A percentile compares a stretch with the other conserved stretches of the same genome.
Evolutionary conservation across 2,888 invertebrate genomes (phyloP).

Genomic region (Xestobium rufovillosum): DNA sequence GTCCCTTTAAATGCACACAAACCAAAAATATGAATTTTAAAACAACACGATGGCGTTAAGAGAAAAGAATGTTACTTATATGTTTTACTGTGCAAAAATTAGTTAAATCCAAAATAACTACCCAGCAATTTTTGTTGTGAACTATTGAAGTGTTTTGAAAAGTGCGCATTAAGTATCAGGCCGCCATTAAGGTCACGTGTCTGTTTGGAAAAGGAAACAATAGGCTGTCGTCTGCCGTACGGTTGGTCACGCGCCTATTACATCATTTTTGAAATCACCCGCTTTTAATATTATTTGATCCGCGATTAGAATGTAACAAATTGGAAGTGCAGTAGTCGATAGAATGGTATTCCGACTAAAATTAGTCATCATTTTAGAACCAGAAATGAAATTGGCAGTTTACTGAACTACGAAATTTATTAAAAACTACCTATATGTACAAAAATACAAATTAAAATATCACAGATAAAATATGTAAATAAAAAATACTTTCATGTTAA

Average conservation of each 20-base stretch:
- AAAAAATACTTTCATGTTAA: neutral
- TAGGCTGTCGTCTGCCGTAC: conserved; percentile 34
- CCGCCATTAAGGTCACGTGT: conserved; percentile 36
- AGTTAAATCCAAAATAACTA: conserved; percentile 21
- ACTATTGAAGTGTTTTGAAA: conserved; percentile 4
- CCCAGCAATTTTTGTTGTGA: conserved; percentile 16
- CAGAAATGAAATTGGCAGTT: conserved; percentile 3
- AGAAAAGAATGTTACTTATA: no score
- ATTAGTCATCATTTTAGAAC: conserved; percentile 12
- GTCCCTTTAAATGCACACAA: no score
- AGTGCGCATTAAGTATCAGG: conserved; percentile 13
- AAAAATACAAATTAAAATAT: no score
- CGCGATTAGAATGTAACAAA: conserved; percentile 31
- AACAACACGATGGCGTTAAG: no score
- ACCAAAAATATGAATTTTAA: no score
- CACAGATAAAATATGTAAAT: conserved; percentile 6
- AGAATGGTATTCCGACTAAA: conserved; percentile 11
- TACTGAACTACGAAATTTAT: conserved; percentile 21
- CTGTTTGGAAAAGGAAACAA: conserved; percentile 35
- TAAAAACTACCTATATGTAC: no score
- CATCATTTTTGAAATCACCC: conserved; percentile 36
- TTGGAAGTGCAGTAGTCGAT: neutral
- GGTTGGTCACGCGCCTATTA: conserved; percentile 32
- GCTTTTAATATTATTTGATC: conserved; percentile 28
- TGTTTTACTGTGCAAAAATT: no score